phyloP scores from a whole-genome alignment of 2,797 vertebrate species.

The Gadopsis marmoratus region DNA sequence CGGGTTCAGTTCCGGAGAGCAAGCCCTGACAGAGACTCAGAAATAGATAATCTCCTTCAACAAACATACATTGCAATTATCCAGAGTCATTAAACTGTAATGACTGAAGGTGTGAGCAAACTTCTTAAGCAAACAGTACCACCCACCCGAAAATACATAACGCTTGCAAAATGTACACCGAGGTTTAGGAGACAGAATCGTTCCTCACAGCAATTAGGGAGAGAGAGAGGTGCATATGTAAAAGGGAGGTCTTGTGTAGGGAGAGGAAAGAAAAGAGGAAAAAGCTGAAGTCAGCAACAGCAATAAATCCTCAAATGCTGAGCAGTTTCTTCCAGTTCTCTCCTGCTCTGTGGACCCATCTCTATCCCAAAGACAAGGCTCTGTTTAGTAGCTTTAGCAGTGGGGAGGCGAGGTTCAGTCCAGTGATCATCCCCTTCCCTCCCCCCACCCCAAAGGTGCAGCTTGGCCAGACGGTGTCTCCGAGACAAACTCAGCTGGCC shows the following conservation, averaged over 20 bases:
- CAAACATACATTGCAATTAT: constrained; percentile 79
- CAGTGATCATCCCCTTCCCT: constrained; percentile 50
- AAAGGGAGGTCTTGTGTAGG: constrained; percentile 73
- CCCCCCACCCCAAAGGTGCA: constrained; percentile 41
- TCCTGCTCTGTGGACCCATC: constrained; percentile 73
- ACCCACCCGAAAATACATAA: constrained; percentile 75
- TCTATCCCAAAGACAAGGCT: constrained; percentile 60
- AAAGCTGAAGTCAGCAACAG: constrained; percentile 80
- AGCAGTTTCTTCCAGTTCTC: constrained; percentile 72
- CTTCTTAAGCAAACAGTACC: constrained; percentile 74
- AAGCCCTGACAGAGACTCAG: constrained; percentile 62
- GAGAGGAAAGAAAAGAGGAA: constrained; percentile 63
- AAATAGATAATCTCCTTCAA: constrained; percentile 73
- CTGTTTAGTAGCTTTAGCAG: constrained; percentile 80
- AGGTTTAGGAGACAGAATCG: constrained; percentile 69
- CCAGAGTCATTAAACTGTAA: constrained; percentile 76
- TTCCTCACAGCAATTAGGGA: constrained; percentile 80
- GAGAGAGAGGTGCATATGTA: constrained; percentile 70
- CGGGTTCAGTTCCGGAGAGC: constrained; percentile 51
- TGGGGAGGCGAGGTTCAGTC: constrained; percentile 61
- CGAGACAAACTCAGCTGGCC: constrained; percentile 55
- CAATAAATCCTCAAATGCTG: constrained; percentile 79
- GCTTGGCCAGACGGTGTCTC: constrained; percentile 62
- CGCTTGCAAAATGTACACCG: constrained; percentile 71
- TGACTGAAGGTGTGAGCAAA: constrained; percentile 79